These are phyloP conservation scores for Tethea ocularis DNA, from an alignment of 2,888 invertebrate species.

Conservation along the genomic window DNA sequence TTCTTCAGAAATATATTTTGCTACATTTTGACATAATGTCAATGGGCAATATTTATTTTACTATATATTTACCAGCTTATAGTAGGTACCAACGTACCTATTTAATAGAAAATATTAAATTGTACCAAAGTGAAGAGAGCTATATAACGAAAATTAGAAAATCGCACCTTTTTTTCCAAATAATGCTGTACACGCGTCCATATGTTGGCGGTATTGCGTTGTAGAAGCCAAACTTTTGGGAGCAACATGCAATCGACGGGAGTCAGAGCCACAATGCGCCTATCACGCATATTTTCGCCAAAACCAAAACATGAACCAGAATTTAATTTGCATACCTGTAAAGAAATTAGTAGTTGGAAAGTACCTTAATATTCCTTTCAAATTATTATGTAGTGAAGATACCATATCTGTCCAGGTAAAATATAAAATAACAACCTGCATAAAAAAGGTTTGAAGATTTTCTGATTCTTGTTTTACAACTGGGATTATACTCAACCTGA, in stretches of 20 bases:
- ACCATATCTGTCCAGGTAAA: neutral
- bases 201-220: slow-evolving; percentile 86
- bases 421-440: slow-evolving; percentile 58
- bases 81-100: no score
- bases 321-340: slow-evolving; percentile 83
- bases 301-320: slow-evolving; percentile 87
- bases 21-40: no score
- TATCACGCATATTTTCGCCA: slow-evolving; percentile 87
- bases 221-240: slow-evolving; percentile 88
- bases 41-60: no score
- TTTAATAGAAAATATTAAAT: no score
- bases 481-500: slow-evolving; percentile 54
- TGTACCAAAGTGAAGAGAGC: slow-evolving; percentile 42
- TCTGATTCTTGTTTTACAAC: slow-evolving; percentile 20
- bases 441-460: slow-evolving; percentile 64
- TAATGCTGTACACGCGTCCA: slow-evolving; percentile 86
- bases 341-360: neutral
- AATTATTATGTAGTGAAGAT: no score
- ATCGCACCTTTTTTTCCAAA: slow-evolving; percentile 76
- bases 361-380: no score
- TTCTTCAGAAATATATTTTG: no score
- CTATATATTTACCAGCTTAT: no score
- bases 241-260: slow-evolving; percentile 86
- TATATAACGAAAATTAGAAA: neutral
- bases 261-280: slow-evolving; percentile 86